Base-by-base conservation (phyloP, 2,888 invertebrate species). In the Mechanitis mazaeus region DNA sequence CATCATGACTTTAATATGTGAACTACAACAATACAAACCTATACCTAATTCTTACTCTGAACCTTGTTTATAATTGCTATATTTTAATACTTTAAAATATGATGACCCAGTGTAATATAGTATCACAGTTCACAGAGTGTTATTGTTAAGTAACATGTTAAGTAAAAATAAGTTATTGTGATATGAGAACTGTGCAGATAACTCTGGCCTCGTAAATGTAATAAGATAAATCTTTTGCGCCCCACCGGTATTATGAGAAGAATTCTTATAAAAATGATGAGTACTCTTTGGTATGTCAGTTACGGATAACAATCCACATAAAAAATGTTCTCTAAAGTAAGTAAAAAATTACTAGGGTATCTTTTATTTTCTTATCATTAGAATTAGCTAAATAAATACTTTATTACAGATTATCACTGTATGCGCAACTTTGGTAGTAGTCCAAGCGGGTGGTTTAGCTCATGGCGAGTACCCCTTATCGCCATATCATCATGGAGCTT, bases 291-390 rank as follows among this genome's bases (percentile, higher is more conserved):
- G 80, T 81, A 84, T 84, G 83, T 84, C 84, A 90, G 86, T 87
- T 82, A 85, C 83, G 79, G 79, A 83, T 78, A 74, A 78, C 77
- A 75, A 81, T 77, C 78, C 80, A 78, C 76, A 78, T 75, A 79
- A 81, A 87, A 83, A 86, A 89, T 89, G 89, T 86, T 88, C 74
- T 69, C 84, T 67, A 86, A 85, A 86, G 90, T 90, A 80, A 88
- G 89, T 79, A 42, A 60, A 50, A 57, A 64, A 50, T 20, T 20
- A 20, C 20, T 20, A 20, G 20, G 20, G 20, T 20, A 20, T 20
- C 20, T 20, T 20, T 20, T 20, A 20, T 20, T 20, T 20, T 20
- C 20, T 20, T 20, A 20, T 20, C 20, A 47, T 53, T 9, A 11
- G 35, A 42, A 42, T 45, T 47, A 35, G 35, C 54, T 64, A 65